These are phyloP conservation scores for Apamea sordens DNA, from an alignment of 2,888 invertebrate species.

Conservation along the genomic window DNA sequence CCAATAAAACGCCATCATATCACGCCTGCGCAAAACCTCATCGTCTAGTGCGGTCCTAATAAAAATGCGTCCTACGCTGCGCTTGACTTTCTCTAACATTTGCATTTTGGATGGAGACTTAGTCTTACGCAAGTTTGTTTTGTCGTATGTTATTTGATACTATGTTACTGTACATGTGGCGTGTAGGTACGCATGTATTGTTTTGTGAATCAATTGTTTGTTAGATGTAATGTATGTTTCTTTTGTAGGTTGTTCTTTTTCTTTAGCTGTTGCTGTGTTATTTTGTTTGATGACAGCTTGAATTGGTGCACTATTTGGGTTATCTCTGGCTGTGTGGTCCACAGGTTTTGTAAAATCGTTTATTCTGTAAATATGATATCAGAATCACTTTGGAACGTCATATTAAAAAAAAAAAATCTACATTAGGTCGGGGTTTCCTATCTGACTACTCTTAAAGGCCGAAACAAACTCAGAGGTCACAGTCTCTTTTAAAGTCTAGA, in stretches of 20 bases:
- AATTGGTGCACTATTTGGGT: neutral
- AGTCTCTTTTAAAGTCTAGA: too few relatives aligned
- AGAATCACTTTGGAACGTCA: too few relatives aligned
- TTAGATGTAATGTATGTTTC: slow-evolving; percentile 40
- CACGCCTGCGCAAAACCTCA: slow-evolving; percentile 69
- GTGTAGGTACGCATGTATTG: slow-evolving; percentile 50
- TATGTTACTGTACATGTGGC: slow-evolving; percentile 54
- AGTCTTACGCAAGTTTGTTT: slow-evolving; percentile 64
- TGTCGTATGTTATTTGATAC: slow-evolving; percentile 64
- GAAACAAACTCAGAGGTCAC: too few relatives aligned
- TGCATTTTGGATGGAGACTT: slow-evolving; percentile 72
- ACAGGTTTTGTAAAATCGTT: neutral
- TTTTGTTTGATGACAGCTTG: slow-evolving; percentile 18
- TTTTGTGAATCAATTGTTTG: slow-evolving; percentile 62
- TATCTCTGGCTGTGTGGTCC: slow-evolving; percentile 36
- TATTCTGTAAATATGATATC: too few relatives aligned
- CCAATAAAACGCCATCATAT: slow-evolving; percentile 43
- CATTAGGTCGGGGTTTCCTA: too few relatives aligned
- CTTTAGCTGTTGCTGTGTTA: slow-evolving; percentile 11
- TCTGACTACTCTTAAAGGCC: too few relatives aligned
- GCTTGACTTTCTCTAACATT: slow-evolving; percentile 77
- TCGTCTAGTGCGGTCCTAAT: slow-evolving; percentile 67
- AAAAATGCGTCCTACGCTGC: slow-evolving; percentile 78
- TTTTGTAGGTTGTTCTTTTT: slow-evolving; percentile 30
- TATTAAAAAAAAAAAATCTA: too few relatives aligned